These are phyloP conservation scores for Netelia virgata DNA, from an alignment of 2,888 invertebrate species.

Conservation along the genomic window DNA sequence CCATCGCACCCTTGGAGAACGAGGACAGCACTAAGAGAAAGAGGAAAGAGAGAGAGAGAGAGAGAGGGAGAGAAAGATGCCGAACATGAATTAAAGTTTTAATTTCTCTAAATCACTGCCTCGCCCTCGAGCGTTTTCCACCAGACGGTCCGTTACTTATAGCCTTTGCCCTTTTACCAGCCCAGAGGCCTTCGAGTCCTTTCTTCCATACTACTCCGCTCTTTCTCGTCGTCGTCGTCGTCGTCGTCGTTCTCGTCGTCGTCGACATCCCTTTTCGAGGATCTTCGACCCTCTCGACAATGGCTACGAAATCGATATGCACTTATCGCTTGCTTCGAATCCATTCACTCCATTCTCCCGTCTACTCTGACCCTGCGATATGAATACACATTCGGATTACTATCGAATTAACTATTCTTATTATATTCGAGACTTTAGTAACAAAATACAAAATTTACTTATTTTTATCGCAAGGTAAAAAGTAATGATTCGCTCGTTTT, in stretches of 20 bases:
- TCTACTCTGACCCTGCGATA: constrained; percentile 12
- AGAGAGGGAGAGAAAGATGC: constrained; percentile 68
- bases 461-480: no score
- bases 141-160: constrained; percentile 84
- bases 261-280: constrained; percentile 71
- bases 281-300: constrained; percentile 76
- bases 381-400: constrained; percentile 39
- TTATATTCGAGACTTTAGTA: constrained; percentile 10
- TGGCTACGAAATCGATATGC: constrained; percentile 80
- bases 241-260: constrained; percentile 32
- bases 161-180: constrained; percentile 82
- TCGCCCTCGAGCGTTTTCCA: constrained; percentile 82
- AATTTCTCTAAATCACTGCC: constrained; percentile 85
- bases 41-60: constrained; percentile 58
- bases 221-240: constrained; percentile 56
- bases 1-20: constrained; percentile 51
- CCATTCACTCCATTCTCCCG: constrained; percentile 38
- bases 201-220: constrained; percentile 58
- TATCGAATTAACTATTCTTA: constrained; percentile 48
- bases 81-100: constrained; percentile 85
- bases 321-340: constrained; percentile 73
- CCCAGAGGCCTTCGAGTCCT: constrained; percentile 66
- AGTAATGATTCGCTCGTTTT: no score
- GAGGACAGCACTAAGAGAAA: constrained; percentile 58
- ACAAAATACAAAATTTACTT: neutral